Base-by-base conservation (phyloP, 2,797 vertebrate species). In the Acrossocheilus fasciatus region DNA sequence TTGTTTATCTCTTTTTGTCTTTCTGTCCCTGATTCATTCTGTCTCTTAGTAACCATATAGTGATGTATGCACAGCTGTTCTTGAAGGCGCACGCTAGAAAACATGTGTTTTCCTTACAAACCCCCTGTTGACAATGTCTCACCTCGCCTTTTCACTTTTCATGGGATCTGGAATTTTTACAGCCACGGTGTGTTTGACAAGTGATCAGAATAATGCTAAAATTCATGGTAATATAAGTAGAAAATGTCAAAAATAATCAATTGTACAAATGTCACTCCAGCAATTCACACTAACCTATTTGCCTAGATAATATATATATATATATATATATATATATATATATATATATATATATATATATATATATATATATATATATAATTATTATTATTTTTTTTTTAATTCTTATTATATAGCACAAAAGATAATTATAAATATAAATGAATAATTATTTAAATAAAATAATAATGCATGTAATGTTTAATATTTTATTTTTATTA, bases 51-150 rank as follows among this genome's bases (percentile, higher is more conserved):
- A 76, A 75, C 47, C 79, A 82, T 77, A 77, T 86, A 77, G 20
- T 92, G 91, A 93, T 96, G 94, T 96, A 87, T 95, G 93, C 94
- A 95, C 95, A 95, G 95, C 95, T 95, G 95, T 91, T 87, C 92
- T 75, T 85, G 91, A 94, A 93, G 91, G 90, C 91, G 91, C 91
- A 30, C 89, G 91, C 89, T 94, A 92, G 92, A 93, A 95, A 92
- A 78, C 91, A 89, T 84, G 88, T 93, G 93, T 91, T 94, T 85
- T 79, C 91, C 94, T 94, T 94, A 94, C 91, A 74, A 91, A 94
- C 93, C 94, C 93, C 93, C 91, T 90, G 93, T 93, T 92, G 94
- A 94, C 92, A 85, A 59, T 84, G 93, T 90, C 92, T 92, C 87
- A 90, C 91, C 91, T 92, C 54, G 89, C 87, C 89, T 93, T 94